Base-by-base conservation (phyloP, 2,797 vertebrate genomes). In the Schizothorax lantsangensis region DNA sequence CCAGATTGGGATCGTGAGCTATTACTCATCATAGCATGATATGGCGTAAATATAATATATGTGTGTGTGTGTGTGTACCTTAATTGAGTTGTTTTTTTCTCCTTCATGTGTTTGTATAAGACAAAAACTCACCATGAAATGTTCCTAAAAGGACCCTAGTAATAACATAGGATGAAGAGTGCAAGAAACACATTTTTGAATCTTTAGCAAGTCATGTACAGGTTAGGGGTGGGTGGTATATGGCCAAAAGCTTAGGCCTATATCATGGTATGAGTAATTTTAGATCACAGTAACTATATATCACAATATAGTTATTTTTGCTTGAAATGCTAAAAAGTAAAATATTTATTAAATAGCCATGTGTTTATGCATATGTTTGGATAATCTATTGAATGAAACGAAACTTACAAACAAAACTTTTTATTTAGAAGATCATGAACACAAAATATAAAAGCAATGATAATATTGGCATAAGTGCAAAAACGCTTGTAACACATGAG, bases 1-100 rank as follows among this genome's bases (percentile, higher is more conserved):
- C 78, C 45, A 68, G 45, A 15, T 62, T 68, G 83, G 23, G 33
- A 78, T 54, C 26, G 15, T 17, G 33, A 78, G 33, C 23, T 84
- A 10, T 79, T 78, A 66, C 43, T 84, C 83, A 68, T 26, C 72
- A n/a, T 38, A 30, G 14, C 30, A 26, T 11, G 45, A 69, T 21
- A 17, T 78, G 45, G 45, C 5, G 17, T 59, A 6, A 14, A 30
- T 64, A 12, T 49, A 49, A 2, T 54, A 3, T 17, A 0, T 68
- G 5, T 36, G 3, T 26, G 11, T 36, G 33, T 36, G 15, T 68
- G 4, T 62, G 54, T 57, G 26, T 64, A 9, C 15, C 43, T 38
- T 78, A 84, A 54, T 84, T 78, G 33, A 64, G 1, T 43, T 66
- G n/a, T 26, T 81, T 19, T 66, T 21, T 33, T 36, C 3, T 54